A percentile compares a stretch with the other conserved stretches of the same genome.
Conservation (phyloP, 1,140 invertebrate species). For the Drosophila simulans region DNA sequence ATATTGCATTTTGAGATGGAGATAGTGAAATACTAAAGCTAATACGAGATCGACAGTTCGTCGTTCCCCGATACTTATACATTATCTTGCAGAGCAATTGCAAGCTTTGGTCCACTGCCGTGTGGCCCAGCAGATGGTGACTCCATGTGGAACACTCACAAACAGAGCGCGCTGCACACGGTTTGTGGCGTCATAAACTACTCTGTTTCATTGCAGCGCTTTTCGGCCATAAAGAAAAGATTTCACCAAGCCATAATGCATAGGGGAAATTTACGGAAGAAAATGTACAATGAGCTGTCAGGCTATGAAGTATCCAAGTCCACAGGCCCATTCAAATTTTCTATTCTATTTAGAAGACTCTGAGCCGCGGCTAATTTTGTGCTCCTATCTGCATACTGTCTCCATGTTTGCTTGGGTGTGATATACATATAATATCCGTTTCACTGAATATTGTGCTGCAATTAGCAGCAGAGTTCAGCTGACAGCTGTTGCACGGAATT, state of each 20-base stretch:
- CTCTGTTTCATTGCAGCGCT: not conserved
- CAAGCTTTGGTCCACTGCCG: not conserved
- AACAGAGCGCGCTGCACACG: constrained; percentile 31
- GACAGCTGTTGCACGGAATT: constrained; percentile 35
- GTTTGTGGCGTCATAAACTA: constrained; percentile 32
- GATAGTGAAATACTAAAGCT: not conserved
- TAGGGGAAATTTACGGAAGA: constrained; percentile 6
- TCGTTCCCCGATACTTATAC: too few relatives aligned
- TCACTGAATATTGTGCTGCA: constrained; percentile 45
- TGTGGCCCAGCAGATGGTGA: constrained; percentile 13
- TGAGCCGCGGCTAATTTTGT: too few relatives aligned
- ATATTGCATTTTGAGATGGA: not conserved
- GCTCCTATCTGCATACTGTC: too few relatives aligned
- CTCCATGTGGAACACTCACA: constrained; percentile 41
- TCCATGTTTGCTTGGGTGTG: not conserved
- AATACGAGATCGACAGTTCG: too few relatives aligned
- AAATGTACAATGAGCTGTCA: constrained; percentile 2
- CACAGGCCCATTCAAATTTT: too few relatives aligned
- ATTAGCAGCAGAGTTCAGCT: constrained; percentile 21
- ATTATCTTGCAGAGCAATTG: too few relatives aligned
- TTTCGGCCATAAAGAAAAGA: constrained; percentile 26
- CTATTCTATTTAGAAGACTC: too few relatives aligned
- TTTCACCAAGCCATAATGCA: constrained; percentile 28
- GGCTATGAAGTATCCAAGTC: constrained; percentile 22
- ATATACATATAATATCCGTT: not conserved